Percentiles rank a stretch among this genome's conserved stretches.
Conservation (phyloP, 2,888 invertebrate genomes). For the Aphodius granarius region DNA sequence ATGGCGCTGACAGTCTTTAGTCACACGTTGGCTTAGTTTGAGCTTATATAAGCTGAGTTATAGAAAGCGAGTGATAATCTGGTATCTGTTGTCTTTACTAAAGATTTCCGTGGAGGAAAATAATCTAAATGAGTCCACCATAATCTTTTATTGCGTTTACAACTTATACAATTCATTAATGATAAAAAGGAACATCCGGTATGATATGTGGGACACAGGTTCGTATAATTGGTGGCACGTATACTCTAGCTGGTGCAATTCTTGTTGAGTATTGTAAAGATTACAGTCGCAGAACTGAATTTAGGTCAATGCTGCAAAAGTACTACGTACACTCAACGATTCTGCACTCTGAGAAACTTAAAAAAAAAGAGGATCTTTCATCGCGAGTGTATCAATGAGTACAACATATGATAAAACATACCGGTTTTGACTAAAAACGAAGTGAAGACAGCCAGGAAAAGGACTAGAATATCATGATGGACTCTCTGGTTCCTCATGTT, state of each 20-base stretch:
- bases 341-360: background rate
- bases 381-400: too few relatives aligned
- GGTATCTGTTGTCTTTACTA: too few relatives aligned
- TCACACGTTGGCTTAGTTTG: too few relatives aligned
- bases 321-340: too few relatives aligned
- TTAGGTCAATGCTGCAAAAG: slow-evolving; percentile 3
- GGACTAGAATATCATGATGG: background rate
- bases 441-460: background rate
- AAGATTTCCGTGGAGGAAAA: too few relatives aligned
- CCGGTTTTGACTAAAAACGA: background rate
- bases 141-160: too few relatives aligned
- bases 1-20: too few relatives aligned
- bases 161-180: background rate
- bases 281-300: background rate
- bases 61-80: too few relatives aligned
- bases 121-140: too few relatives aligned
- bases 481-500: background rate
- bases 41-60: too few relatives aligned
- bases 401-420: background rate
- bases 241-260: background rate
- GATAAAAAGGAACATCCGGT: background rate
- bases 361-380: background rate
- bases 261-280: background rate
- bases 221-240: background rate
- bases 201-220: background rate